These are phyloP conservation scores for Aurelia coerulea DNA, from an alignment of 30 jellyfish, hydroid and myxozoan genomes.

Conservation along the genomic window DNA sequence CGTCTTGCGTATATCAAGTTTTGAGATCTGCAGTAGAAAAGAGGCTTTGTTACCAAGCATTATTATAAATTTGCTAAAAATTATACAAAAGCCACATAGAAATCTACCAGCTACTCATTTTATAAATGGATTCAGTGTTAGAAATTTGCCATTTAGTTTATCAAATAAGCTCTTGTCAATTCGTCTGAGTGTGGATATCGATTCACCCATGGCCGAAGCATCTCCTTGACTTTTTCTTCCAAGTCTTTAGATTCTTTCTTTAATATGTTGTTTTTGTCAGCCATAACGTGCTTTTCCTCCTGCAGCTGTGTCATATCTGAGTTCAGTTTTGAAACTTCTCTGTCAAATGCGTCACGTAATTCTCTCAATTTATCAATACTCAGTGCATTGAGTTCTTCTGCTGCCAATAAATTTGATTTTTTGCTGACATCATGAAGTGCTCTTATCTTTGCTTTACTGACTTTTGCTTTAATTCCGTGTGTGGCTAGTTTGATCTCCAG, in stretches of 20 bases:
- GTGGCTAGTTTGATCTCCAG: constrained; percentile 41
- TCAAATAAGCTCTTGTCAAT: constrained; percentile 20
- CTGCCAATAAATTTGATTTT: constrained; percentile 33
- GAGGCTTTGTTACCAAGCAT: too few relatives aligned
- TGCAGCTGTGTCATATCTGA: constrained; percentile 25
- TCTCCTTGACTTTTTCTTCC: constrained; percentile 28
- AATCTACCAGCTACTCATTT: too few relatives aligned
- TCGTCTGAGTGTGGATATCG: constrained; percentile 66
- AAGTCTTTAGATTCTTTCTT: constrained; percentile 38
- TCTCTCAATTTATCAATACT: constrained; percentile 51
- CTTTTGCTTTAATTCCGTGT: constrained; percentile 31
- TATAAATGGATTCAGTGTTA: too few relatives aligned
- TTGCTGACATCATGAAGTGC: constrained; percentile 33
- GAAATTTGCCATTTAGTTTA: not conserved
- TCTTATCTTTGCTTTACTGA: constrained; percentile 24
- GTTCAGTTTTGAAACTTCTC: constrained; percentile 8
- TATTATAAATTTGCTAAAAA: too few relatives aligned
- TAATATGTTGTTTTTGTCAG: constrained; percentile 19
- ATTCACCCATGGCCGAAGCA: constrained; percentile 55
- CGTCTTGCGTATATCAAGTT: too few relatives aligned
- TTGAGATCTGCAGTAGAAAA: too few relatives aligned
- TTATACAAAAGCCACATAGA: too few relatives aligned
- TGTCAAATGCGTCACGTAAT: constrained; percentile 10
- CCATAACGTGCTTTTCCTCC: constrained; percentile 30
- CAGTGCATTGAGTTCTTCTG: constrained; percentile 69